A percentile compares a stretch with the other conserved stretches of the same genome.
phyloP scores from a whole-genome alignment of 2,888 invertebrate species.

The Strigamia crassipes region DNA sequence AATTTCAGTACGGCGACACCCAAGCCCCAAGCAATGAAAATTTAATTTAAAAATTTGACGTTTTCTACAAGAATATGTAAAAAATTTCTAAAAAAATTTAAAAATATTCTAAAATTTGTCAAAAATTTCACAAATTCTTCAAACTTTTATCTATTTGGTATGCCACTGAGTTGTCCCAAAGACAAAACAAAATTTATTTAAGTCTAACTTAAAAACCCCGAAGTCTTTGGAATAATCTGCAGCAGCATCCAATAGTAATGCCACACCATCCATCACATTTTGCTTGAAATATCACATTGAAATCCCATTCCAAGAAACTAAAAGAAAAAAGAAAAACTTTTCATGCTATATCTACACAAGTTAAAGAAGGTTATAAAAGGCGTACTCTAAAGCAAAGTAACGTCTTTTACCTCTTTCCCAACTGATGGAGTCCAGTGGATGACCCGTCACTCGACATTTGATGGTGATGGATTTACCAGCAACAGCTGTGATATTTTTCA shows the following conservation, averaged over 20 bases:
- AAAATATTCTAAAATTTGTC: too few relatives aligned
- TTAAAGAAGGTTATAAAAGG: conserved; percentile 10
- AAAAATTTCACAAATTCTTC: too few relatives aligned
- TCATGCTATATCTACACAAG: not conserved
- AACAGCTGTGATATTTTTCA: conserved; percentile 53
- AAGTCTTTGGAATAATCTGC: not conserved
- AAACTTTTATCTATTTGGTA: too few relatives aligned
- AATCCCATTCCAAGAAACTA: not conserved
- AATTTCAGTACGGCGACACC: too few relatives aligned
- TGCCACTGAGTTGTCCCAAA: not conserved
- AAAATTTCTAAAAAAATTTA: too few relatives aligned
- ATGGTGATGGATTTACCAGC: conserved; percentile 55
- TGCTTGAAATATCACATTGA: not conserved
- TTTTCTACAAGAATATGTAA: too few relatives aligned
- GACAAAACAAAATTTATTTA: not conserved
- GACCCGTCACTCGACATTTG: conserved; percentile 59
- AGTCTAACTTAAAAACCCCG: not conserved
- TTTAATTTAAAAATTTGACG: too few relatives aligned
- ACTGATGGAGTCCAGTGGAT: conserved; percentile 57
- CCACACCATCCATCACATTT: not conserved
- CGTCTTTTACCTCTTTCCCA: conserved; percentile 58
- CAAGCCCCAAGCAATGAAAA: too few relatives aligned
- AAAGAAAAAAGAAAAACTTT: not conserved
- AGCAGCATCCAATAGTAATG: not conserved
- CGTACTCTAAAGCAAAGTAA: not conserved